Conservation (phyloP, 2,888 invertebrate genomes). For the Punctoribates punctum region DNA sequence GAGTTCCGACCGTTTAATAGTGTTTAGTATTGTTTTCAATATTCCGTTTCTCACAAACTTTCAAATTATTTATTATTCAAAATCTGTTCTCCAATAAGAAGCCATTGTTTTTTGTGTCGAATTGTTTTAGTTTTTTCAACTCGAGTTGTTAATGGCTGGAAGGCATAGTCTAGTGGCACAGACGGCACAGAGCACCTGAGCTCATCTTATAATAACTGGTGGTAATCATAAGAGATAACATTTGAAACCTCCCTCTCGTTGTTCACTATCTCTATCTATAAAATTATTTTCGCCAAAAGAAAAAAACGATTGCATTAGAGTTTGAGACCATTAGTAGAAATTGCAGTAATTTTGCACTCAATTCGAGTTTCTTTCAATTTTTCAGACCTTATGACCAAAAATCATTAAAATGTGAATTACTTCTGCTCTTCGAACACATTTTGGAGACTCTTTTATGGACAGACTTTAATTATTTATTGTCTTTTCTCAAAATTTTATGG, state of each 20-base stretch:
- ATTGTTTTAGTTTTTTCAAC: not conserved
- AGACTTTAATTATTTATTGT: no score
- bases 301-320: not conserved
- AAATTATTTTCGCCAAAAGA: not conserved
- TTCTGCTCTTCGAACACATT: no score
- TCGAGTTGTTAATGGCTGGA: not conserved
- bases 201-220: slow-evolving; percentile 4
- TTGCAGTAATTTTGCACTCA: not conserved
- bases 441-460: no score
- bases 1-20: not conserved
- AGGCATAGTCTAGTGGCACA: slow-evolving; percentile 9
- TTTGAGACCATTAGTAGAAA: not conserved
- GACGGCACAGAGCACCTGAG: not conserved
- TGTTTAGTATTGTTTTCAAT: not conserved
- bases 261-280: not conserved
- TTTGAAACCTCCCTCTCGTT: slow-evolving; percentile 3
- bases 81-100: not conserved
- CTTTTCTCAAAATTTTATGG: no score
- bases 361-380: not conserved
- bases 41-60: not conserved
- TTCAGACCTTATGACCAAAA: no score
- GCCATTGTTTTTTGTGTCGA: not conserved
- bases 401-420: no score
- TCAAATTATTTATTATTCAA: not conserved
- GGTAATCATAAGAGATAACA: slow-evolving; percentile 20